Base-by-base conservation (phyloP, 2,888 invertebrate species). In the Parnassius orleans region DNA sequence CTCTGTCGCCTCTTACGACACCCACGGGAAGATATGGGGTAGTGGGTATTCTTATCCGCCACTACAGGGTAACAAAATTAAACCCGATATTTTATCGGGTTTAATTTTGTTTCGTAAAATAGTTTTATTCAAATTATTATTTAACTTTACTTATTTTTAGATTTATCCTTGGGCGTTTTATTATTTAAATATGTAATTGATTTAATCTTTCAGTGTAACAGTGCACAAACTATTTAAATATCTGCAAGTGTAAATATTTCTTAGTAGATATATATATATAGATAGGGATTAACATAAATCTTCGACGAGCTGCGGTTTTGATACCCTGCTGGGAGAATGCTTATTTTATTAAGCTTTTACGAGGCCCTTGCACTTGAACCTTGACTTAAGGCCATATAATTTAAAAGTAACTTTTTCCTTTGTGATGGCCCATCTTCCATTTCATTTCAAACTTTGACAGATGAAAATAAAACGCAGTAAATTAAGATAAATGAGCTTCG, bases 341-440 rank as follows among this genome's bases (percentile, higher is more conserved):
- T 81, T 84, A 83, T 84, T 84, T 85, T 84, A 83, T 86, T 86
- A 68, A 69, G 63, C 65, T 74, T 80, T 82, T 83, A 82, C 75
- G 82, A 79, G 82, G 80, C 80, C 75, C 72, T 84, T 84, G 84
- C 78, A 77, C 84, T 80, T 81, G 77, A 75, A 78, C 74, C 74
- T 72, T 71, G 70, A 67, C 63, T 69, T 70, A 59, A 53, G 65
- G 69, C 68, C 67, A 65, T 62, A 68, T 55, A 69, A 62, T 68
- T 65, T 66, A 64, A 69, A 66, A 61, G 60, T 66, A 52, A 62
- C 47, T 64, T 53, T 19, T 57, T 62, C 66, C 58, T 48, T 58
- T 3, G 11, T 33, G 42, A 56, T 50, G 61, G 11, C 19, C 10
- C 15, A 3, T 50, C 43, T 62, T 43, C 54, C n/a, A 43, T 50